Conservation (phyloP, 2,113 vertebrate genomes). For the Columbina picui region DNA sequence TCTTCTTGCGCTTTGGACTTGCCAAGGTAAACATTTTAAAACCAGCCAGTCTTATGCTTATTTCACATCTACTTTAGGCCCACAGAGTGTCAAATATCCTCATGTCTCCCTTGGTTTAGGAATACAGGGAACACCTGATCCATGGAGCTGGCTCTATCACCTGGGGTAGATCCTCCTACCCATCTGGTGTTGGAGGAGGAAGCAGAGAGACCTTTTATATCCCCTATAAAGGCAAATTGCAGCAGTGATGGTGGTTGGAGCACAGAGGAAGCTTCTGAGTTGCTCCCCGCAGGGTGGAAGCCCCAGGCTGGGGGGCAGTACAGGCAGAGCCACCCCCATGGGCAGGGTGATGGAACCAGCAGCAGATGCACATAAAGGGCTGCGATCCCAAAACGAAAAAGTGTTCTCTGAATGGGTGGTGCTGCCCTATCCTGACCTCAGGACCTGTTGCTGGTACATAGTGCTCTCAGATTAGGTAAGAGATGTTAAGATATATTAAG, state of each 20-base stretch:
- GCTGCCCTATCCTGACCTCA: not conserved
- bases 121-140: not conserved
- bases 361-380: not conserved
- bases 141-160: not conserved
- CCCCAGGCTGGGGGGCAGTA: rapidly evolving
- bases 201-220: not conserved
- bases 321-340: not conserved
- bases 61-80: not conserved
- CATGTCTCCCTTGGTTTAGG: rapidly evolving
- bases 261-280: not conserved
- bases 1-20: conserved; percentile 37
- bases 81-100: not conserved
- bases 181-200: not conserved
- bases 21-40: conserved; percentile 60
- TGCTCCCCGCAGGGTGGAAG: not conserved
- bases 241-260: not conserved
- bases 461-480: not conserved
- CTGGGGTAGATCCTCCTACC: not conserved
- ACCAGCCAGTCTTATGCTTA: conserved; percentile 38
- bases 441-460: not conserved
- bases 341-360: not conserved
- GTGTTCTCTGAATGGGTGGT: not conserved
- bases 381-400: rapidly evolving
- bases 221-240: not conserved
- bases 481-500: not conserved